Evolutionary conservation across 2,888 invertebrate genomes (phyloP), one percentile per base, ranked within the genome.

Genomic region (Prosopocoilus inquinatus): DNA sequence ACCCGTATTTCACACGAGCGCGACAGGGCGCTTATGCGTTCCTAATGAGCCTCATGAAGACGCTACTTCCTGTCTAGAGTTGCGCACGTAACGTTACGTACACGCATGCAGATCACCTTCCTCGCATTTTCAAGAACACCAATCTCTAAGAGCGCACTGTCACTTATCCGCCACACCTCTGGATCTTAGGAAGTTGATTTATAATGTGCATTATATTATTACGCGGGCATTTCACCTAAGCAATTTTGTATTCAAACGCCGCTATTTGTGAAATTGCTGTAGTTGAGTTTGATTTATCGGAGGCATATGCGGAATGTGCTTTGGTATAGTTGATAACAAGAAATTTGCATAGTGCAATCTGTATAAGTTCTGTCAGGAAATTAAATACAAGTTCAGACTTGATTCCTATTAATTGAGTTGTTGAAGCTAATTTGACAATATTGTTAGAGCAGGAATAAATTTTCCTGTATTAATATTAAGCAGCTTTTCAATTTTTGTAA

Each of bases 191-290:
- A 59, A 60, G 58, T 66, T 68, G 68, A 68, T 68, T 68, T 68
- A 68, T 67, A 66, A 63, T 59, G 61, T 64, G 65, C 64, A 66
- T 68, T 67, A 67, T 64, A 65, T 65, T 67, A 67, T 68, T 68
- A 67, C 67, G 57, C 55, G 57, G 57, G 60, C 64, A 65, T 65
- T 67, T 64, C 64, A 53, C 61, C 60, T 45, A 56, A 61, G 59
- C 61, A 57, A 66, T 66, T 61, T 63, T 55, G 62, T 65, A 67
- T 67, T 66, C 62, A 64, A 67, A 66, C 65, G 66, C 63, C 53
- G 64, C 64, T 57, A 65, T 67, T 67, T 65, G 61, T 60, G 61
- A 64, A 67, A 66, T 64, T 64, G 64, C 62, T 60, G 58, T 62
- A 62, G 59, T 61, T 60, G 52, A 53, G 50, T 47, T 59, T 67